Evolutionary conservation across 2,797 vertebrate species (phyloP).

Genomic region (Paramormyrops hopkinsi): DNA sequence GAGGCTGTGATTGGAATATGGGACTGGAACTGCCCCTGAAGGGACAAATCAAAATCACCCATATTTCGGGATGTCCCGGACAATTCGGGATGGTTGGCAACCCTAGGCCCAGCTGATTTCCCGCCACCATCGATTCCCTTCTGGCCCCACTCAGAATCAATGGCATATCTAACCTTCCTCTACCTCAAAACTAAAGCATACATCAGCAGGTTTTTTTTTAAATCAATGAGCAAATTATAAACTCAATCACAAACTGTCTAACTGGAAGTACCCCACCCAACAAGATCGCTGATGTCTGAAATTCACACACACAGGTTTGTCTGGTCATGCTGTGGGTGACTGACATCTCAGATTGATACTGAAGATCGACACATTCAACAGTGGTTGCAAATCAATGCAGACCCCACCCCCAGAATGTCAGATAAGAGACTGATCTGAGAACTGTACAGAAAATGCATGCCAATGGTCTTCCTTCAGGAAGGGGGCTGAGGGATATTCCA

Average conservation of each 20-base stretch:
- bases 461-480: neutral
- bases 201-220: neutral
- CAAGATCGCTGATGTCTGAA: neutral
- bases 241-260: neutral
- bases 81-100: too few relatives aligned
- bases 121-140: neutral
- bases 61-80: too few relatives aligned
- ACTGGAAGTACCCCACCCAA: neutral
- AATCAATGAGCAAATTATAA: slow-evolving; percentile 1
- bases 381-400: neutral
- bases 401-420: neutral
- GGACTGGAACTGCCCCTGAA: too few relatives aligned
- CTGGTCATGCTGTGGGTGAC: neutral
- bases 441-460: neutral
- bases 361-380: neutral
- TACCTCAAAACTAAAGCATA: neutral
- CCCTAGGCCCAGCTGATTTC: neutral
- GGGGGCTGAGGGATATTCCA: neutral
- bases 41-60: too few relatives aligned
- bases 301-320: neutral
- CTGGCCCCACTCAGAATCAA: neutral
- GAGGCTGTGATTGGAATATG: too few relatives aligned
- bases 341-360: slow-evolving; percentile 2
- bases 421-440: neutral
- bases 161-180: neutral